Evolutionary conservation across 2,797 vertebrate species (phyloP).

Genomic region (Eulemur coronatus): DNA sequence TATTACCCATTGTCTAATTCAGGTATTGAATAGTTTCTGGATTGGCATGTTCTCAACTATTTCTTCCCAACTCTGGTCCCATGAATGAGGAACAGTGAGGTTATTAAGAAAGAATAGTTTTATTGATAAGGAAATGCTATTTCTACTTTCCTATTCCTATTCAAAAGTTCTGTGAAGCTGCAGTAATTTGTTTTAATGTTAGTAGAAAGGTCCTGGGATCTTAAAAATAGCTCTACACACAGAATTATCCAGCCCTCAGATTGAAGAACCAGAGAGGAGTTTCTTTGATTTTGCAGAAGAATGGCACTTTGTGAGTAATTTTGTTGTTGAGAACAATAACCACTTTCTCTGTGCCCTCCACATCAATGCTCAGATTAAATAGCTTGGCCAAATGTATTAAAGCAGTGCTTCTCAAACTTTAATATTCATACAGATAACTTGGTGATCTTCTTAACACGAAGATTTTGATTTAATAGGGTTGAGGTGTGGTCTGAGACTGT

Average conservation of each 20-base stretch:
- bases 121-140: not conserved
- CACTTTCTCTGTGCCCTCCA: not conserved
- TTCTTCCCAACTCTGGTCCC: not conserved
- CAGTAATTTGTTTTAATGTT: not conserved
- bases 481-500: not conserved
- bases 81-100: not conserved
- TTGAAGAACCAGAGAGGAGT: not conserved
- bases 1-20: not conserved
- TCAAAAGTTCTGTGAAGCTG: not conserved
- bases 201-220: not conserved
- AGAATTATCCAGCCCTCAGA: not conserved
- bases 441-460: not conserved
- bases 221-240: slow-evolving; percentile 9
- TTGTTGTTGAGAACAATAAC: not conserved
- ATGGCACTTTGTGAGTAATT: not conserved
- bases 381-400: not conserved
- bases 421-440: not conserved
- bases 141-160: not conserved
- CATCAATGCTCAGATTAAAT: not conserved
- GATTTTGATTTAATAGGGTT: not conserved
- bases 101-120: not conserved
- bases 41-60: not conserved
- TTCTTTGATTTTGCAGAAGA: not conserved
- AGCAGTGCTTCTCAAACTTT: not conserved
- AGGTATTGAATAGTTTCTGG: not conserved